Percentiles rank a stretch among this genome's conserved stretches.
Evolutionary conservation across 2,797 vertebrate genomes (phyloP).

Genomic region (Sebastes hopkinsi): DNA sequence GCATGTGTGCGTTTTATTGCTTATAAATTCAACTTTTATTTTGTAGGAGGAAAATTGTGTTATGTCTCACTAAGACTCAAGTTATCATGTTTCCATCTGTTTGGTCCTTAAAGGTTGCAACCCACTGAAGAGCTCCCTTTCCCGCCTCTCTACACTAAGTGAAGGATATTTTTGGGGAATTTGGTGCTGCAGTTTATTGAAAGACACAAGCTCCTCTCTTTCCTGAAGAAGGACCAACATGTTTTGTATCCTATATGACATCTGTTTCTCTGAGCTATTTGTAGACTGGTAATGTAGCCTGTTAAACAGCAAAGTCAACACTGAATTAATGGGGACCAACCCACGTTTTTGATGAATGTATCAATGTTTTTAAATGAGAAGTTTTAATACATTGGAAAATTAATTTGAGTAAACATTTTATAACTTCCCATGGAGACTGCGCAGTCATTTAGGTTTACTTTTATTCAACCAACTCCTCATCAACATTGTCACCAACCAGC

Average conservation of each 20-base stretch:
- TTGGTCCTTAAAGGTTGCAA: conserved; percentile 87
- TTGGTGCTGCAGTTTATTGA: background rate
- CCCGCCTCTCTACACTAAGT: conserved; percentile 81
- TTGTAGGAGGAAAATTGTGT: background rate
- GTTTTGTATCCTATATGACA: background rate
- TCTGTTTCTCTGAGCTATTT: background rate
- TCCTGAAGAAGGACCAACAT: background rate
- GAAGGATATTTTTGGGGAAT: background rate
- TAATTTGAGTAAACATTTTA: conserved; percentile 17
- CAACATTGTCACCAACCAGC: conserved; percentile 7
- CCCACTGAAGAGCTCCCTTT: conserved; percentile 92
- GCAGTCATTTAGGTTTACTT: conserved; percentile 4
- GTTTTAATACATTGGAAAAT: background rate
- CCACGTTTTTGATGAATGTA: background rate
- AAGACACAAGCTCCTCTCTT: background rate
- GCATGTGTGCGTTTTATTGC: too few species aligned
- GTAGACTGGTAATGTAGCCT: too few species aligned
- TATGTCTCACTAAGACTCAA: background rate
- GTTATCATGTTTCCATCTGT: background rate
- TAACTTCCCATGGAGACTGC: background rate
- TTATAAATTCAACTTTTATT: too few species aligned
- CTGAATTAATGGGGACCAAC: background rate
- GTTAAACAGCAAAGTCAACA: background rate
- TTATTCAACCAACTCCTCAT: conserved; percentile 36
- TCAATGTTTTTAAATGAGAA: background rate